Conservation (phyloP, 1,140 invertebrate genomes). For the Anadara kagoshimensis region DNA sequence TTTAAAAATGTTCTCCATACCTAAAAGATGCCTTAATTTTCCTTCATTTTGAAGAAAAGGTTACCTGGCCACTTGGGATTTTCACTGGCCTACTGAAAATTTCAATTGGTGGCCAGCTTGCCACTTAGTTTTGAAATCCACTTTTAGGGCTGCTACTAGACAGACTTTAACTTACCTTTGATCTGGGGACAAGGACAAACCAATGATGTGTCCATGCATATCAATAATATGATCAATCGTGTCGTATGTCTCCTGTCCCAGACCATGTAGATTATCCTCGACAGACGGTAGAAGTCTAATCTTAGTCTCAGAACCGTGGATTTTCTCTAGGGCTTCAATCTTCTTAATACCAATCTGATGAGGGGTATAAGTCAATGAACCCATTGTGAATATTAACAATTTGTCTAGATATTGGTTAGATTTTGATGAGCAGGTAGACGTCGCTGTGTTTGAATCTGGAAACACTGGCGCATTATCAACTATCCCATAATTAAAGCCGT, state of each 20-base stretch:
- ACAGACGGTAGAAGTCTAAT: constrained; percentile 52
- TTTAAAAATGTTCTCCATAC: too few relatives aligned
- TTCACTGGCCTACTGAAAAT: too few relatives aligned
- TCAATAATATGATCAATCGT: constrained; percentile 89
- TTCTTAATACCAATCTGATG: constrained; percentile 91
- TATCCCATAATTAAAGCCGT: too few relatives aligned
- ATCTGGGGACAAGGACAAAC: constrained; percentile 91
- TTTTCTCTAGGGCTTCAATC: constrained; percentile 77
- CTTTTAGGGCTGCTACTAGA: too few relatives aligned
- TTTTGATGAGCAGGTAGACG: neutral
- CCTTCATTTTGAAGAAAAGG: too few relatives aligned
- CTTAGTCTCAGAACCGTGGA: constrained; percentile 14
- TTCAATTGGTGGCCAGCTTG: too few relatives aligned
- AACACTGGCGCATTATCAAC: neutral
- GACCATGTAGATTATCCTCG: constrained; percentile 42
- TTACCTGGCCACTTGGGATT: too few relatives aligned
- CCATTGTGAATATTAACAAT: constrained; percentile 90
- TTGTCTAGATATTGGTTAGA: constrained; percentile 72
- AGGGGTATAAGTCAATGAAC: constrained; percentile 88
- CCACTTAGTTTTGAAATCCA: too few relatives aligned
- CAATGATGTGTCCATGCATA: constrained; percentile 91
- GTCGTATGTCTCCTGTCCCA: constrained; percentile 74
- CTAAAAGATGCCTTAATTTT: too few relatives aligned
- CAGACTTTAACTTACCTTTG: constrained; percentile 78
- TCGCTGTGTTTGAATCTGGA: neutral